Evolutionary conservation across 1,140 invertebrate genomes (phyloP).

Genomic region (Drosophila watanabei): DNA sequence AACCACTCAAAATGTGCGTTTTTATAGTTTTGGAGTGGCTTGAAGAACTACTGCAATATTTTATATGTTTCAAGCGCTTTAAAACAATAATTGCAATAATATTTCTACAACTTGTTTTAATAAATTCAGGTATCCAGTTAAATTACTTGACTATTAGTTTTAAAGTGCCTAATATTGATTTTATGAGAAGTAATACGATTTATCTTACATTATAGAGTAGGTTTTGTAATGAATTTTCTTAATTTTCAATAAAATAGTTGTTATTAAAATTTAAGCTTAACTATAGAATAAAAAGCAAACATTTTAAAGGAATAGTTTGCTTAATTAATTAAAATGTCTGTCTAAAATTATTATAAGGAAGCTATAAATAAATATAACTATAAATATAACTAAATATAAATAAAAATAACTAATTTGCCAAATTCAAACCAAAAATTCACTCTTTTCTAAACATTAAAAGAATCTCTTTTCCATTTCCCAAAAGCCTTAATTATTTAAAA

Average conservation of each 20-base stretch:
- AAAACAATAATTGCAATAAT: neutral
- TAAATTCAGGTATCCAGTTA: neutral
- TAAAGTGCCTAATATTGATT: neutral
- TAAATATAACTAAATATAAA: too few relatives aligned
- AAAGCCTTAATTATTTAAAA: constrained; percentile 10
- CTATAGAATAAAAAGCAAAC: too few relatives aligned
- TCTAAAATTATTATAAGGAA: too few relatives aligned
- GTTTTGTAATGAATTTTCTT: neutral
- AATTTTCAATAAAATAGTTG: too few relatives aligned
- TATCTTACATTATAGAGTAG: neutral
- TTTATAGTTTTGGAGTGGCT: constrained; percentile 1
- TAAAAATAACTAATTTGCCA: too few relatives aligned
- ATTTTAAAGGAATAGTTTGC: too few relatives aligned
- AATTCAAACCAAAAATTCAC: too few relatives aligned
- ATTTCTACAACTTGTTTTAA: neutral
- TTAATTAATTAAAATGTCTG: too few relatives aligned
- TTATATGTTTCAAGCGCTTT: neutral
- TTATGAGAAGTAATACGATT: neutral
- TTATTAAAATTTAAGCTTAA: too few relatives aligned
- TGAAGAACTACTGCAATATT: neutral
- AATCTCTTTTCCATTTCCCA: neutral
- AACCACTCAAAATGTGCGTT: constrained; percentile 15
- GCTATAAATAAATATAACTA: too few relatives aligned
- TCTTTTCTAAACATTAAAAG: too few relatives aligned
- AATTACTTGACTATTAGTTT: neutral